Percentiles rank a stretch among this genome's conserved stretches.
Evolutionary conservation across 2,888 invertebrate species (phyloP).

Genomic region (Brenthis ino): DNA sequence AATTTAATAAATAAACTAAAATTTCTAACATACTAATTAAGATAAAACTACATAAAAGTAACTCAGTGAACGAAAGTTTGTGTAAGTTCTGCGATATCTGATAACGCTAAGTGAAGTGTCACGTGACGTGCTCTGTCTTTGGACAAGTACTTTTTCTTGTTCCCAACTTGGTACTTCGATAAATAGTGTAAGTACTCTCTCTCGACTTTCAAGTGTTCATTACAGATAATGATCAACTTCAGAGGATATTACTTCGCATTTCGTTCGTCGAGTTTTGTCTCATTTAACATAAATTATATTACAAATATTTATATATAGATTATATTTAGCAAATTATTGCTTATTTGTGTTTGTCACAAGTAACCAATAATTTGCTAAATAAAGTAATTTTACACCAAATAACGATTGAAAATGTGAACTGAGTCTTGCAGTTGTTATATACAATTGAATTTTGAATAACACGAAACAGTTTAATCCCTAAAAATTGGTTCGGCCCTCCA

Average conservation of each 20-base stretch:
- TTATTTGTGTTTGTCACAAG: not conserved
- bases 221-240: slow-evolving; percentile 12
- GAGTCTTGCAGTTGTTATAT: slow-evolving; percentile 8
- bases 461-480: slow-evolving; percentile 26
- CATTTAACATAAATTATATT: not conserved
- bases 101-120: slow-evolving; percentile 54
- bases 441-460: slow-evolving; percentile 26
- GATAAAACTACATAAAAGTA: slow-evolving; percentile 25
- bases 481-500: slow-evolving; percentile 43
- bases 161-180: slow-evolving; percentile 33
- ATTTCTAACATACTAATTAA: slow-evolving; percentile 7
- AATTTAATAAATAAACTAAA: slow-evolving; percentile 14
- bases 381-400: not conserved
- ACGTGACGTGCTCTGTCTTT: slow-evolving; percentile 48
- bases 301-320: not conserved
- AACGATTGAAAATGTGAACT: not conserved
- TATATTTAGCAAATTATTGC: not conserved
- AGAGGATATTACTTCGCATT: not conserved
- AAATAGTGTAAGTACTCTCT: slow-evolving; percentile 47
- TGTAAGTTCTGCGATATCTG: slow-evolving; percentile 41
- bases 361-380: not conserved
- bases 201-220: slow-evolving; percentile 30
- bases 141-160: slow-evolving; percentile 39
- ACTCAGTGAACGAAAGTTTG: slow-evolving; percentile 34
- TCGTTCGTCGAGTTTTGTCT: not conserved